These are phyloP conservation scores for Ellobius talpinus DNA, from an alignment of 2,113 vertebrate genomes.

Conservation along the genomic window DNA sequence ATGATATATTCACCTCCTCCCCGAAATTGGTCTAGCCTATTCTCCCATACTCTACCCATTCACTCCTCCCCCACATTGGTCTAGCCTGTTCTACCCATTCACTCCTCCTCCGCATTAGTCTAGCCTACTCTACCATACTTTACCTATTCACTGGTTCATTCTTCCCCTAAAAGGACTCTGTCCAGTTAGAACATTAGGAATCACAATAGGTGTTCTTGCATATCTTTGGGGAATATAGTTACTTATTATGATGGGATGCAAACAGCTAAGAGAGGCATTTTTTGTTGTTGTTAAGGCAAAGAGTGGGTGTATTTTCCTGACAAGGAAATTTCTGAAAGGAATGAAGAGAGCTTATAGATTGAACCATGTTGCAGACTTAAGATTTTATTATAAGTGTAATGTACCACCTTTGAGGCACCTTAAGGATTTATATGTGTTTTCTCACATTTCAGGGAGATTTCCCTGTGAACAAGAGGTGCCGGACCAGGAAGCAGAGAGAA, in stretches of 20 bases:
- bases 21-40: too few species aligned
- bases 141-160: not conserved
- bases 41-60: too few species aligned
- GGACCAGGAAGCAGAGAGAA: not conserved
- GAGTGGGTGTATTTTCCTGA: not conserved
- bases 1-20: too few species aligned
- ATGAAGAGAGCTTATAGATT: not conserved
- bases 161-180: not conserved
- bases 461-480: not conserved
- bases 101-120: too few species aligned
- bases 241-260: not conserved
- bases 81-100: too few species aligned
- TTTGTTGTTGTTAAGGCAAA: not conserved
- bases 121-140: too few species aligned
- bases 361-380: not conserved
- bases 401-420: not conserved
- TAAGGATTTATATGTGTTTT: not conserved
- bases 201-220: not conserved
- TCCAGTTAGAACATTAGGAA: not conserved
- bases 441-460: not conserved
- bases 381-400: not conserved
- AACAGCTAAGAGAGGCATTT: not conserved
- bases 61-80: too few species aligned
- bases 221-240: constrained; percentile 20
- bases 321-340: not conserved